A percentile compares a stretch with the other conserved stretches of the same genome.
Evolutionary conservation across 2,888 invertebrate species (phyloP).

Genomic region (Hirtodrosophila histrioides): DNA sequence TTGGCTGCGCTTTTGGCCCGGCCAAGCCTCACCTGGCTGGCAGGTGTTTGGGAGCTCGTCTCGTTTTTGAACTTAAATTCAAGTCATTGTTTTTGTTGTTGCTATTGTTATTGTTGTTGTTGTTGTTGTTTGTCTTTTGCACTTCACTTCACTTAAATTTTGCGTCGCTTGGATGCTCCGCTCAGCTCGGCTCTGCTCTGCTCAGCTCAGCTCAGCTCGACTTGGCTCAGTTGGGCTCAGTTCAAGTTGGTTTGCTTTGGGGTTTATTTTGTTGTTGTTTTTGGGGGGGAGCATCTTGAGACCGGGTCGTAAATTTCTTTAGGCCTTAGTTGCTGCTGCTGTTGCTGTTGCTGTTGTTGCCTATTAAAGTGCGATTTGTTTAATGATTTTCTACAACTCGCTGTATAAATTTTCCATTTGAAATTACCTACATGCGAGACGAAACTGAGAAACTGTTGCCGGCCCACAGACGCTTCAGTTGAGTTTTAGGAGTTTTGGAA

Average conservation of each 20-base stretch:
- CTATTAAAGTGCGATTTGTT: constrained; percentile 83
- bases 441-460: constrained; percentile 35
- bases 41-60: constrained; percentile 57
- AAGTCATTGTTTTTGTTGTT: constrained; percentile 67
- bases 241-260: constrained; percentile 52
- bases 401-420: constrained; percentile 80
- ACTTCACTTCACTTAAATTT: constrained; percentile 81
- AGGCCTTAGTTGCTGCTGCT: constrained; percentile 50
- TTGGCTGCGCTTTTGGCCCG: constrained; percentile 59
- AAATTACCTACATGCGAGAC: constrained; percentile 74
- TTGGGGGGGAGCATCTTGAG: constrained; percentile 25
- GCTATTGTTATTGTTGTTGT: constrained; percentile 44
- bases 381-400: constrained; percentile 80
- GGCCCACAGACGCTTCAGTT: constrained; percentile 54
- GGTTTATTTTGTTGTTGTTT: constrained; percentile 30
- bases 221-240: constrained; percentile 24
- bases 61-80: constrained; percentile 64
- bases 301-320: constrained; percentile 66
- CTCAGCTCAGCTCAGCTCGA: constrained; percentile 19
- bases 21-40: constrained; percentile 32
- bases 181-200: constrained; percentile 31
- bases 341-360: constrained; percentile 56
- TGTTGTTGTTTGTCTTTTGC: constrained; percentile 76
- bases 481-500: constrained; percentile 66
- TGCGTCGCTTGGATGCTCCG: constrained; percentile 77